Conservation (phyloP, 2,888 invertebrate species). For the Hydraecia micacea region DNA sequence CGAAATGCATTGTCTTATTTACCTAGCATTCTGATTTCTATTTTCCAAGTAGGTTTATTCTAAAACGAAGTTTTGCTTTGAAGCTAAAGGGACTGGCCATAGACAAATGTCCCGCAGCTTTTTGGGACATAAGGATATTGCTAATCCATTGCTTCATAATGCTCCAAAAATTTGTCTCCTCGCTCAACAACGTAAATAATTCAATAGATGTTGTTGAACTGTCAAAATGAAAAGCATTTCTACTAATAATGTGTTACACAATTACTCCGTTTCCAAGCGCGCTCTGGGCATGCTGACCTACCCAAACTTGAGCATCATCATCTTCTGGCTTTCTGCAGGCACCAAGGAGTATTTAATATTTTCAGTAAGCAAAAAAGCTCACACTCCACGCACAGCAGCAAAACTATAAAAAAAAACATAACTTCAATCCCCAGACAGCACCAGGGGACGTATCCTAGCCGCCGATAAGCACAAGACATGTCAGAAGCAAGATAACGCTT, state of each 20-base stretch:
- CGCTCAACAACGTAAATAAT: not conserved
- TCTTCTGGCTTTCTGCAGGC: too few relatives aligned
- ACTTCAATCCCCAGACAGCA: conserved; percentile 6
- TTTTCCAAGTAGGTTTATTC: not conserved
- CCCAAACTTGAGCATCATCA: not conserved
- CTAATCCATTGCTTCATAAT: not conserved
- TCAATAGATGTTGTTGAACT: not conserved
- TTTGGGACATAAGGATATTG: not conserved
- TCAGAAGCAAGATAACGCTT: conserved; percentile 52
- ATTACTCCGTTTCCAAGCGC: not conserved
- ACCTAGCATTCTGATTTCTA: not conserved
- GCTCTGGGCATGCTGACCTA: not conserved
- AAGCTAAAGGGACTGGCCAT: not conserved
- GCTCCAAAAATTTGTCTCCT: not conserved
- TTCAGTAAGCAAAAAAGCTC: too few relatives aligned
- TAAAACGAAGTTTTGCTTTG: not conserved
- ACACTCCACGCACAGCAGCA: not conserved
- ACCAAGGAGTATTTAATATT: not conserved
- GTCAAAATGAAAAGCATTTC: not conserved
- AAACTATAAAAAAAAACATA: not conserved
- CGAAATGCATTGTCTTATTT: conserved; percentile 6
- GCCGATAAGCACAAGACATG: conserved; percentile 56
- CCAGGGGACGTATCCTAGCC: conserved; percentile 31
- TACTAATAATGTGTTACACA: not conserved
- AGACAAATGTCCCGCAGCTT: not conserved